These are phyloP conservation scores for Nerophis lumbriciformis DNA, from an alignment of 2,113 vertebrate species.

Conservation along the genomic window DNA sequence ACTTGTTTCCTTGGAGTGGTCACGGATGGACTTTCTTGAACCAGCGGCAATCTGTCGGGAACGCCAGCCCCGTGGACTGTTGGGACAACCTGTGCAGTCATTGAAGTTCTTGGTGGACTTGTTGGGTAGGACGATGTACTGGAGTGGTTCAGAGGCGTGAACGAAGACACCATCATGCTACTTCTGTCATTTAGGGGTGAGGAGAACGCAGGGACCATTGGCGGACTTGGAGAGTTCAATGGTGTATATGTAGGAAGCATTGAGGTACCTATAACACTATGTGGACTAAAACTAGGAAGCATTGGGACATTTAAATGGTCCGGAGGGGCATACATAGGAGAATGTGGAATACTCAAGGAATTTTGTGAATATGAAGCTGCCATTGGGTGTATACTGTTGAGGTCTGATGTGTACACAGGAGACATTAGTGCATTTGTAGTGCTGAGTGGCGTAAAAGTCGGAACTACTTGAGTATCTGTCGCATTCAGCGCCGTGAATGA, in stretches of 20 bases:
- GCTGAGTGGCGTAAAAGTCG: constrained; percentile 56
- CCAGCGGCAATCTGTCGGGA: constrained; percentile 11
- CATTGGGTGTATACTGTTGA: constrained; percentile 38
- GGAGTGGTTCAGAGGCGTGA: constrained; percentile 49
- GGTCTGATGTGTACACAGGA: constrained; percentile 46
- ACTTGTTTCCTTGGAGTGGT: constrained; percentile 9
- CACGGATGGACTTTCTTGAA: constrained; percentile 1
- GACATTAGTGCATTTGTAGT: constrained; percentile 50
- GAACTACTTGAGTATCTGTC: constrained; percentile 61
- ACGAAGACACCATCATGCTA: constrained; percentile 44
- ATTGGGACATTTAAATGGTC: constrained; percentile 34
- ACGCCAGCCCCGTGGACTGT: constrained; percentile 29
- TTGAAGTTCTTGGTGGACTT: constrained; percentile 5
- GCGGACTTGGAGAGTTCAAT: constrained; percentile 39
- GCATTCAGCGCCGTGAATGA: constrained; percentile 54
- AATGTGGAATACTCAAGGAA: constrained; percentile 21
- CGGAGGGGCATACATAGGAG: constrained; percentile 36
- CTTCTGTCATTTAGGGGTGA: constrained; percentile 37
- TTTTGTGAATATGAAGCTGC: constrained; percentile 46
- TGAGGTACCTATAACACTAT: constrained; percentile 46
- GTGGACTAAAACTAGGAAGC: constrained; percentile 40
- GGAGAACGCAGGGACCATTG: constrained; percentile 38
- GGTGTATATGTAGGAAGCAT: constrained; percentile 48
- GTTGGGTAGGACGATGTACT: constrained; percentile 27
- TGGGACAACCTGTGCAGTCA: constrained; percentile 55